Conservation (phyloP, 2,888 invertebrate species). For the Stenodema calcarata region DNA sequence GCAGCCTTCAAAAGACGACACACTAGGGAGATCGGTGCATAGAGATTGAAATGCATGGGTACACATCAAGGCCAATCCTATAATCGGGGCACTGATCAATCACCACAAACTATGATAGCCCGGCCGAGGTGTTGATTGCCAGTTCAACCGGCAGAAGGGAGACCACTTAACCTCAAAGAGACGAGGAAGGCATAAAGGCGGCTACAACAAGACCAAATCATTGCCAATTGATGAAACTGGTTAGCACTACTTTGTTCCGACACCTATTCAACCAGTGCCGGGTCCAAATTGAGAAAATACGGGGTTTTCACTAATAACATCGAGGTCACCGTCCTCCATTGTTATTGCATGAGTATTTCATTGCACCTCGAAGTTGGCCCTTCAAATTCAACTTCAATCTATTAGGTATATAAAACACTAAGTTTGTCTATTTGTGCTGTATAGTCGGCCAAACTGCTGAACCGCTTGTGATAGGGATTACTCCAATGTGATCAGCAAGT, state of each 20-base stretch:
- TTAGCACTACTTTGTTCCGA: not conserved
- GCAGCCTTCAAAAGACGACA: not conserved
- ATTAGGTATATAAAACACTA: too few species aligned
- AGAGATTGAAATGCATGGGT: not conserved
- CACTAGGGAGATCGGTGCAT: not conserved
- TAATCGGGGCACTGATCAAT: not conserved
- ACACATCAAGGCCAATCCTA: not conserved
- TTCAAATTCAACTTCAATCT: too few species aligned
- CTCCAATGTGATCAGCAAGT: too few species aligned
- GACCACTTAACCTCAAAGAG: not conserved
- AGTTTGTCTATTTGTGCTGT: too few species aligned
- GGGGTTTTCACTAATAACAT: too few species aligned
- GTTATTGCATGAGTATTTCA: too few species aligned
- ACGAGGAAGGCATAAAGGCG: slow-evolving; percentile 15
- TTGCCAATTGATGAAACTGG: slow-evolving; percentile 9
- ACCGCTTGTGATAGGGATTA: too few species aligned
- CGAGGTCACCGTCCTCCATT: too few species aligned
- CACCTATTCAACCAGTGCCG: not conserved
- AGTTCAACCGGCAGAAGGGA: not conserved
- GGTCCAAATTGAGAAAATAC: not conserved
- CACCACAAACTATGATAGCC: not conserved
- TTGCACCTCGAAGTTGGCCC: too few species aligned
- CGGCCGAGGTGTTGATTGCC: not conserved
- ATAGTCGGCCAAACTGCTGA: too few species aligned
- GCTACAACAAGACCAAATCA: slow-evolving; percentile 8